Conservation (phyloP, 2,888 invertebrate genomes). For the Sycophila texana region DNA sequence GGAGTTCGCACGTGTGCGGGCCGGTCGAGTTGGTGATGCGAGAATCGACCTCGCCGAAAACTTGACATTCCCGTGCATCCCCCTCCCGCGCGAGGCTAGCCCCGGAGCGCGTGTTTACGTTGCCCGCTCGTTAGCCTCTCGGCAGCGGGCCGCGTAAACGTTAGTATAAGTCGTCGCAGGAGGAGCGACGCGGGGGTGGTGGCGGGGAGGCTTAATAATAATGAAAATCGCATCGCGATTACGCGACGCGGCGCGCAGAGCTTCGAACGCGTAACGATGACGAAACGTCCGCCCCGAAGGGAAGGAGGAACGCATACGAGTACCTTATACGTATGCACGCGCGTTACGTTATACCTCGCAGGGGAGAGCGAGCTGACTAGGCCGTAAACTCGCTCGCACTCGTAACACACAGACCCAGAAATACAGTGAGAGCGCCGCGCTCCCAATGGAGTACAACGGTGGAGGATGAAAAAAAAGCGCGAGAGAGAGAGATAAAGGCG, state of each 20-base stretch:
- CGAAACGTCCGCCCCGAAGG: not conserved
- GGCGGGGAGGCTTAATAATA: too few relatives aligned
- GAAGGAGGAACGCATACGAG: conserved; percentile 48
- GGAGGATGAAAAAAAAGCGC: not conserved
- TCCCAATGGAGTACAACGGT: not conserved
- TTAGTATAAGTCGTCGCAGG: too few relatives aligned
- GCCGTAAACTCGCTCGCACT: not conserved
- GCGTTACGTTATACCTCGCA: not conserved
- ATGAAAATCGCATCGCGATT: too few relatives aligned
- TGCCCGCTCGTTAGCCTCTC: not conserved
- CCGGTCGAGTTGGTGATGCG: too few relatives aligned
- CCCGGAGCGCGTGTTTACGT: not conserved
- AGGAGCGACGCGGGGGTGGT: too few relatives aligned
- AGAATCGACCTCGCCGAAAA: too few relatives aligned
- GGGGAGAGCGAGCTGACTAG: not conserved
- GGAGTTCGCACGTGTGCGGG: too few relatives aligned
- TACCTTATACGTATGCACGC: not conserved
- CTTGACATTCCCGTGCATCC: too few relatives aligned
- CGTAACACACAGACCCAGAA: conserved; percentile 29
- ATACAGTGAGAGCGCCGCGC: not conserved
- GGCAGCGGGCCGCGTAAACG: not conserved
- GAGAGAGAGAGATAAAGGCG: not conserved
- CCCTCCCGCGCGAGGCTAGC: too few relatives aligned
- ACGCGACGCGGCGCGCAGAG: not conserved
- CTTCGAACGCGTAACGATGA: not conserved